Evolutionary conservation across 1,140 invertebrate species (phyloP), one percentile per base, ranked within the genome.

Genomic region (Pseudachorutes palmiensis): DNA sequence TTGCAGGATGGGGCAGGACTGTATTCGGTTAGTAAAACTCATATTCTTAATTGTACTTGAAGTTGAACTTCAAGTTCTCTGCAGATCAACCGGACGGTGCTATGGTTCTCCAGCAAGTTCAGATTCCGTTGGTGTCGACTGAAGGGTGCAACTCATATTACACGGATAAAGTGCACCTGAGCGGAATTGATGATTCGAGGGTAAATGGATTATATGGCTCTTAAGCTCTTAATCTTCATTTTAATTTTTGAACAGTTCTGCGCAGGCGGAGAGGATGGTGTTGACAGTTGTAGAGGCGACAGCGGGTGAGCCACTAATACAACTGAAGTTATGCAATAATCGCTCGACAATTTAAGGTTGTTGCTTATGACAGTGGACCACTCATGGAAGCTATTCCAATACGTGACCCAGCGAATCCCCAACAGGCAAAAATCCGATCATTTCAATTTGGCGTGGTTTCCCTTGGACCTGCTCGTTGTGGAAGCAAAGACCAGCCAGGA

Each of bases 1-100:
- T 72, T 14, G 71, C 73, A 26, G 74, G 74, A 3, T 75, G 71
- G 69, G 75, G 75, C n/a, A 36, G 72, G 19, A 55, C 65, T 26
- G 57, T 59, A 29, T 64, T 62, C n/a, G 65, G 71, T 70, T 67
- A 68, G 60, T 41, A 60, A 26, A 19, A 41, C 0, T 29, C 9
- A 62, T 41, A 22, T n/a, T n/a, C n/a, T n/a, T n/a, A n/a, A n/a
- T n/a, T n/a, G 5, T 45, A 31, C 14, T 41, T 2, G 22, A 22
- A 0, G n/a, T 33, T 30, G 30, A 19, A 59, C 55, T 62, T 31
- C 26, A n/a, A 14, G 19, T 67, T 65, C n/a, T n/a, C n/a, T n/a
- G n/a, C n/a, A 69, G 67, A 69, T 49, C 41, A 32, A 16, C 41
- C 59, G 2, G 67, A 65, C 9, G 31, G 36, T 28, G 28, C 70